phyloP scores from a whole-genome alignment of 2,888 invertebrate genomes.

The Lasioglossum morio region DNA sequence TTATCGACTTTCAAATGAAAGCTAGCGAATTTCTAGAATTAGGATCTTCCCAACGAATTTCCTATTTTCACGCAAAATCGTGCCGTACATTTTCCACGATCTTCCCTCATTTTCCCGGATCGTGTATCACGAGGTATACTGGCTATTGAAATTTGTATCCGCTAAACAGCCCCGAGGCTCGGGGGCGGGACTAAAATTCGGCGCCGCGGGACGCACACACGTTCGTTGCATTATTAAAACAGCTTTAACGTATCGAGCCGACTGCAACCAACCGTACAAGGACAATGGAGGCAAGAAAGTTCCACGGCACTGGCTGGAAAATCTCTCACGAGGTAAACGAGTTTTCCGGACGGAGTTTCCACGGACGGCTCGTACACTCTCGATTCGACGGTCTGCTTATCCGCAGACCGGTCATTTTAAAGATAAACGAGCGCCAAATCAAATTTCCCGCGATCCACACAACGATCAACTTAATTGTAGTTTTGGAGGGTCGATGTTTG shows the following conservation, averaged over 20 bases:
- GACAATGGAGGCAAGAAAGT: constrained; percentile 40
- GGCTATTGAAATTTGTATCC: neutral
- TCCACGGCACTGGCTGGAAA: neutral
- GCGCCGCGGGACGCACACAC: neutral
- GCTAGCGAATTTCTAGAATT: neutral
- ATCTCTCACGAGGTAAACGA: constrained; percentile 15
- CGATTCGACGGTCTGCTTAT: neutral
- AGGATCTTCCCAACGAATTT: neutral
- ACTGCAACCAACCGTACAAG: constrained; percentile 25
- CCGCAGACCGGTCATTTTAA: neutral
- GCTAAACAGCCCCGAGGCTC: neutral
- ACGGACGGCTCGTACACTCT: neutral
- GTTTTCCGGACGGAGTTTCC: constrained; percentile 10
- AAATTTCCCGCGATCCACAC: constrained; percentile 5
- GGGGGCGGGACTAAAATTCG: neutral
- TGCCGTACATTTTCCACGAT: neutral
- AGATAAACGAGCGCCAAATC: constrained; percentile 10
- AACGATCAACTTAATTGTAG: constrained; percentile 12
- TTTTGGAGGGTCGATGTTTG: neutral
- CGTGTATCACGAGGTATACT: neutral
- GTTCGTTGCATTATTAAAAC: constrained; percentile 9
- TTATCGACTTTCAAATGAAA: too few species aligned
- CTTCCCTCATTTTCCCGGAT: neutral
- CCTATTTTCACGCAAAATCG: neutral
- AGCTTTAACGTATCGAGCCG: constrained; percentile 32